phyloP scores from a whole-genome alignment of 2,113 vertebrate species.

The rabbit (Oryctolagus cuniculus) region mOryCun1.1 NC_091447.1:39034001-39034500 shows the following conservation, averaged over 20 bases:
- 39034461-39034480: not conserved
- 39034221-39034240: not conserved
- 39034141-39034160: not conserved
- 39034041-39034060: not conserved
- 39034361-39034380: not conserved
- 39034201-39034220: not conserved
- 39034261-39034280: not conserved
- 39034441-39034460: not conserved
- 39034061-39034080: not conserved
- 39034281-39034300: not conserved
- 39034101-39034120: not conserved
- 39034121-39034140: not conserved
- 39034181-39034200: not conserved
- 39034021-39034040: not conserved
- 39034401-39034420: not conserved
- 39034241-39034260: not conserved
- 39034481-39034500: not conserved
- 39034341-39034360: not conserved
- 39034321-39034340: not conserved
- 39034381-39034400: no score
- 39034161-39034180: not conserved
- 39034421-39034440: not conserved
- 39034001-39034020: not conserved
- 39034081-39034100: not conserved
- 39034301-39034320: not conserved